Percentiles rank a stretch among this genome's conserved stretches.
phyloP scores from a whole-genome alignment of 2,888 invertebrate genomes.

The Mesoligia furuncula region DNA sequence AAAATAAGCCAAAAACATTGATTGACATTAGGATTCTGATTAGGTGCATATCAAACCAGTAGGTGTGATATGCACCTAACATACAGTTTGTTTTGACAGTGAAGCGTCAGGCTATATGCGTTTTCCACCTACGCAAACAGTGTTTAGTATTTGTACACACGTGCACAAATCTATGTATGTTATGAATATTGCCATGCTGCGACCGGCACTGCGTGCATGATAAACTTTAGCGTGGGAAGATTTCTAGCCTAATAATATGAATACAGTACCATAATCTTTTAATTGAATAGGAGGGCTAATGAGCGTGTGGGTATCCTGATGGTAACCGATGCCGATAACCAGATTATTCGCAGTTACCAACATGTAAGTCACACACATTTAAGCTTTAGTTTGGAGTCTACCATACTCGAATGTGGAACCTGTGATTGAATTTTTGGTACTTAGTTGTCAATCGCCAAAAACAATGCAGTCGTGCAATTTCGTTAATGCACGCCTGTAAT shows the following conservation, averaged over 20 bases:
- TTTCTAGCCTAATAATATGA: neutral
- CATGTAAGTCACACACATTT: neutral
- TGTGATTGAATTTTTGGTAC: neutral
- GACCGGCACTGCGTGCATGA: neutral
- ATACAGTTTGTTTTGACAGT: neutral
- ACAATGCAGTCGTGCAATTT: neutral
- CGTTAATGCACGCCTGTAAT: neutral
- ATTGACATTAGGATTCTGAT: no score
- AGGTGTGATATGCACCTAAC: neutral
- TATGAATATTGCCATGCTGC: neutral
- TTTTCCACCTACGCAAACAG: neutral
- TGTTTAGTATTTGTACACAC: neutral
- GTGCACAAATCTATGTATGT: conserved; percentile 5
- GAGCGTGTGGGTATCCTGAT: neutral
- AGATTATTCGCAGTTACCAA: neutral
- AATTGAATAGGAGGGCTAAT: neutral
- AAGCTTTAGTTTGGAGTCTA: neutral
- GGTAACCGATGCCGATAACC: neutral
- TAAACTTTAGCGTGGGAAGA: neutral
- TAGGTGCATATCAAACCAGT: no score
- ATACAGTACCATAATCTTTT: neutral
- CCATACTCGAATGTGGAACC: neutral
- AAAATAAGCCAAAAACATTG: no score
- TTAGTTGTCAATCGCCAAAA: neutral
- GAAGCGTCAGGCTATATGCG: neutral